Evolutionary conservation across 2,797 vertebrate genomes (phyloP).

Genomic region (Pelodytes ibericus): DNA sequence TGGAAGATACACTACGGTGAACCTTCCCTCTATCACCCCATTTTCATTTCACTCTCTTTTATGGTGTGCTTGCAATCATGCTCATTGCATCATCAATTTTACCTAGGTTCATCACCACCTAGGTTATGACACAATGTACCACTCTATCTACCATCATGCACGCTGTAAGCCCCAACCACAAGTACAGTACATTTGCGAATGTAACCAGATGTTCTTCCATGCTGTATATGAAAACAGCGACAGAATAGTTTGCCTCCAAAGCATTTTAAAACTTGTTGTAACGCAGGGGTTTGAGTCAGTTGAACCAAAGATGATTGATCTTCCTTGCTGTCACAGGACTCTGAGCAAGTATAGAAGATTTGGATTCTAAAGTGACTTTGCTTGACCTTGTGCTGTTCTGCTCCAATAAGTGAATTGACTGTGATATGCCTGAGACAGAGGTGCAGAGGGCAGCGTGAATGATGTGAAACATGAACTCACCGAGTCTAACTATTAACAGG

Average conservation of each 20-base stretch:
- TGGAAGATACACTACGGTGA: too few species aligned
- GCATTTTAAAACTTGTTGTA: not conserved
- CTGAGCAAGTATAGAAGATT: slow-evolving; percentile 37
- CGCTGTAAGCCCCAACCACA: too few species aligned
- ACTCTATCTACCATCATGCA: too few species aligned
- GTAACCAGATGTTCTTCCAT: not conserved
- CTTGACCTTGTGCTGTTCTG: slow-evolving; percentile 37
- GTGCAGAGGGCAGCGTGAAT: not conserved
- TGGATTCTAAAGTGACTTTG: slow-evolving; percentile 27
- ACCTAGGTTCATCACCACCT: too few species aligned
- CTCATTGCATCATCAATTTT: too few species aligned
- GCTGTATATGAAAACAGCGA: not conserved
- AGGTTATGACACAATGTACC: too few species aligned
- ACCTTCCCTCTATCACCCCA: too few species aligned
- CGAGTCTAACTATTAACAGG: not conserved
- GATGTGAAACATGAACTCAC: not conserved
- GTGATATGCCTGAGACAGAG: slow-evolving; percentile 24
- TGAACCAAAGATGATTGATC: slow-evolving; percentile 47
- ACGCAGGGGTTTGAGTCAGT: slow-evolving; percentile 23
- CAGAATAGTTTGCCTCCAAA: not conserved
- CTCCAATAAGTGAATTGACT: slow-evolving; percentile 34
- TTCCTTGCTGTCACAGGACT: slow-evolving; percentile 24
- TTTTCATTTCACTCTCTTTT: too few species aligned
- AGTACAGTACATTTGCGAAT: too few species aligned
- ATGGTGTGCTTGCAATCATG: too few species aligned